phyloP scores from a whole-genome alignment of 2,113 vertebrate genomes.

The Mesoclemmys tuberculata region DNA sequence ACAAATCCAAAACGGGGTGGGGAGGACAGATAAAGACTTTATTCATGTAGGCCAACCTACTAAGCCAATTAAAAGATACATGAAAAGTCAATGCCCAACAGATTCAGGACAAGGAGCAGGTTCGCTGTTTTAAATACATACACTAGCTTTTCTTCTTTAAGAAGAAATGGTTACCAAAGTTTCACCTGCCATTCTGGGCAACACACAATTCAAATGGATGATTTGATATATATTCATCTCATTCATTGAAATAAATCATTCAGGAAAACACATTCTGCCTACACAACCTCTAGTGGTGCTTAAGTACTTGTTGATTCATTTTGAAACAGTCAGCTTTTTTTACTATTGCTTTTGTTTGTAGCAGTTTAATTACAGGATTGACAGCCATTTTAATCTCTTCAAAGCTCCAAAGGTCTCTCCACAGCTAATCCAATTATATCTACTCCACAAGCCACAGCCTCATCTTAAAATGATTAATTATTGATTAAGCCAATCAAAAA shows the following conservation, averaged over 20 bases:
- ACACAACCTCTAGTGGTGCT: slow-evolving; percentile 54
- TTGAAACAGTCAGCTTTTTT: slow-evolving; percentile 66
- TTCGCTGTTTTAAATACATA: slow-evolving; percentile 63
- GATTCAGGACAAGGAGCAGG: slow-evolving; percentile 73
- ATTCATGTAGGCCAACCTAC: slow-evolving; percentile 75
- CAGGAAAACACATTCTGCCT: slow-evolving; percentile 56
- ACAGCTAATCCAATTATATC: slow-evolving; percentile 98
- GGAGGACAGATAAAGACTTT: slow-evolving; percentile 71
- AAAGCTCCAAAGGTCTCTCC: slow-evolving; percentile 89
- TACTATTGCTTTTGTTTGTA: slow-evolving; percentile 81
- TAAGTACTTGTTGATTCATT: slow-evolving; percentile 76
- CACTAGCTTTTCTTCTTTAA: slow-evolving; percentile 37
- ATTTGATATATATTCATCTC: slow-evolving; percentile 27
- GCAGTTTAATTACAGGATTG: slow-evolving; percentile 98
- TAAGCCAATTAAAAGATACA: slow-evolving; percentile 78
- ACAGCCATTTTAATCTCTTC: slow-evolving; percentile 96
- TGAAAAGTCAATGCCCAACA: slow-evolving; percentile 76
- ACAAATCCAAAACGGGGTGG: slow-evolving; percentile 62
- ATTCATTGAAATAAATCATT: slow-evolving; percentile 55
- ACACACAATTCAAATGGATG: not conserved
- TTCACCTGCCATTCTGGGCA: slow-evolving; percentile 64
- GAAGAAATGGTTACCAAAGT: slow-evolving; percentile 25
- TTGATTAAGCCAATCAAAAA: slow-evolving; percentile 89
- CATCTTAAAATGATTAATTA: slow-evolving; percentile 88
- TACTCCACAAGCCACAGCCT: slow-evolving; percentile 87